Evolutionary conservation across 2,797 vertebrate genomes (phyloP).

Genomic region (Acanthis flammea): DNA sequence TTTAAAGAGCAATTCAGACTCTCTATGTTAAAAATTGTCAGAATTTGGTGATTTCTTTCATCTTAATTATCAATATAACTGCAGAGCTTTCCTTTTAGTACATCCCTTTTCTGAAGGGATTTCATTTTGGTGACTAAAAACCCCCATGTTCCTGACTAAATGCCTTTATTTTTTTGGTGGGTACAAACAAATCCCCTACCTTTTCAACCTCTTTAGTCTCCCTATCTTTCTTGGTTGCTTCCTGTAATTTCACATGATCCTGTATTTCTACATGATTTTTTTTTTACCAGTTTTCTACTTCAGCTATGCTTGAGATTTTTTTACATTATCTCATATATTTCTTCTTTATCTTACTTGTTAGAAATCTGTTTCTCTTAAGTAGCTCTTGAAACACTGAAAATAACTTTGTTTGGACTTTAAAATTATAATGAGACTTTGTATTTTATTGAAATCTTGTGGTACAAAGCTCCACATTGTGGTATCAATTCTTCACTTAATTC

Average conservation of each 20-base stretch:
- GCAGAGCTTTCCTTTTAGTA: background rate
- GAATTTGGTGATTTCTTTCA: background rate
- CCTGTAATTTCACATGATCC: background rate
- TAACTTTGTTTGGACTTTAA: background rate
- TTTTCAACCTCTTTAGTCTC: background rate
- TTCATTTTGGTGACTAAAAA: background rate
- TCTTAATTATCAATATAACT: background rate
- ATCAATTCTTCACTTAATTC: background rate
- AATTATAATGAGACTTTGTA: background rate
- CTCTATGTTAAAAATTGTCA: background rate
- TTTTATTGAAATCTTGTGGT: background rate
- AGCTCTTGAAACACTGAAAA: background rate
- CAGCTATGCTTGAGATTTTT: background rate
- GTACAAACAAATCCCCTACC: background rate
- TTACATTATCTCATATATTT: background rate
- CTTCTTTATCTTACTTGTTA: background rate
- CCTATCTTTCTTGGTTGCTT: background rate
- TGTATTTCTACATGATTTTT: background rate
- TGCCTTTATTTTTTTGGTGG: background rate
- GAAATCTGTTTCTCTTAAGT: background rate
- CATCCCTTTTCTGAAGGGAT: background rate
- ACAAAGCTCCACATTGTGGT: accelerated
- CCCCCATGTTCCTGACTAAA: background rate
- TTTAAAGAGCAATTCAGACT: background rate
- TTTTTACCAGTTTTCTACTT: background rate